phyloP scores from a whole-genome alignment of 2,113 vertebrate genomes.

The Odocoileus virginianus region DNA sequence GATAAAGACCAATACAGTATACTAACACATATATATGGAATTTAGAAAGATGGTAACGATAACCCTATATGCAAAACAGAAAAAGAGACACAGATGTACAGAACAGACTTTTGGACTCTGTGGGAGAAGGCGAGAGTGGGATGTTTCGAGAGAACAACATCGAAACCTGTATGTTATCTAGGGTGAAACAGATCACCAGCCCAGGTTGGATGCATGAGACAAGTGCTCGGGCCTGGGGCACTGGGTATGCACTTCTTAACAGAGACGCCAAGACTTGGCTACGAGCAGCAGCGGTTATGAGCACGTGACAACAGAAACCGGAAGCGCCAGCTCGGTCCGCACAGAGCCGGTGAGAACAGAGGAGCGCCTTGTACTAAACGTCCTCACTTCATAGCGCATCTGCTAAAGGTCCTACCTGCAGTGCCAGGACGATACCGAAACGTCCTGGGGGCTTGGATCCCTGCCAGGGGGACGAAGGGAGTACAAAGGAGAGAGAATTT shows the following conservation, averaged over 20 bases:
- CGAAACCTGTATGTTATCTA: too few relatives aligned
- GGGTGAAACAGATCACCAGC: too few relatives aligned
- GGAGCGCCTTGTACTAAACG: not conserved
- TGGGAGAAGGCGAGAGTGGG: too few relatives aligned
- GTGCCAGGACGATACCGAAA: not conserved
- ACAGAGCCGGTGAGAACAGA: not conserved
- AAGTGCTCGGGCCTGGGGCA: too few relatives aligned
- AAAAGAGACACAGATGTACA: too few relatives aligned
- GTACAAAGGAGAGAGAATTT: not conserved
- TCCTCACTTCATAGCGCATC: not conserved
- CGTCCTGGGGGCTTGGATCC: not conserved
- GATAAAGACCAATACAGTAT: too few relatives aligned
- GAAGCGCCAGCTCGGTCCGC: not conserved
- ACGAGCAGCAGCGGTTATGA: fast-evolving
- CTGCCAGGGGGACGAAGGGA: not conserved
- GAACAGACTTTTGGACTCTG: too few relatives aligned
- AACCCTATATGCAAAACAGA: too few relatives aligned
- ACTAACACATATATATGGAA: too few relatives aligned
- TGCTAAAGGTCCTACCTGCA: not conserved
- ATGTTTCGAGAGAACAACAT: too few relatives aligned
- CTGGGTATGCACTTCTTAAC: not conserved
- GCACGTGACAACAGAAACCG: not conserved
- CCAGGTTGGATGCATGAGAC: too few relatives aligned
- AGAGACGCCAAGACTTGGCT: not conserved
- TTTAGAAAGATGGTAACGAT: too few relatives aligned